phyloP scores from a whole-genome alignment of 2,797 vertebrate species.

The Carduelis carduelis region DNA sequence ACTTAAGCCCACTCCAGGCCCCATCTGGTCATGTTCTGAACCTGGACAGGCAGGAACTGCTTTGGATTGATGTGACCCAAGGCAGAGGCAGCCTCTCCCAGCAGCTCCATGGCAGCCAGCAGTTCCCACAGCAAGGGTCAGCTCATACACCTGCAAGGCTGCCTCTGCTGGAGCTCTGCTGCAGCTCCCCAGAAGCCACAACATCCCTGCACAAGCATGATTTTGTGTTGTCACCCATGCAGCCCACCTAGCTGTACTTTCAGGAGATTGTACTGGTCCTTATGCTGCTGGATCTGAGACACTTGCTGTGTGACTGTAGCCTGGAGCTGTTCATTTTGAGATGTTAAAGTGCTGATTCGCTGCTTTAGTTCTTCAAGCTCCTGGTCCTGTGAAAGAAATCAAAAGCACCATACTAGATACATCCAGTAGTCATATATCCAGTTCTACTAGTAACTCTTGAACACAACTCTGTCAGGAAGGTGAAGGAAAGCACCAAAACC shows the following conservation, averaged over 20 bases:
- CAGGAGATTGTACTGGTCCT: conserved; percentile 97
- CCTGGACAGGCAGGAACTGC: background rate
- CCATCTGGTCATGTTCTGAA: background rate
- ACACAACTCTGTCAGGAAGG: background rate
- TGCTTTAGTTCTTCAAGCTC: conserved; percentile 93
- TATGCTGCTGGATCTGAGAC: conserved; percentile 96
- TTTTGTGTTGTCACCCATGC: background rate
- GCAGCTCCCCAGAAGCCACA: background rate
- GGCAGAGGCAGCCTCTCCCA: background rate
- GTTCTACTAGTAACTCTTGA: background rate
- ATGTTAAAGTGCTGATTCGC: conserved; percentile 77
- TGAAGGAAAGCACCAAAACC: background rate
- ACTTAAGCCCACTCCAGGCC: background rate
- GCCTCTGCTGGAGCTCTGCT: background rate
- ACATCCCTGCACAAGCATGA: background rate
- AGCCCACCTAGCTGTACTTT: conserved; percentile 91
- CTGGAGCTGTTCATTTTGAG: conserved; percentile 89
- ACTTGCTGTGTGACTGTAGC: conserved; percentile 85
- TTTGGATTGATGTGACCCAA: background rate
- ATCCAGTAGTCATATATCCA: background rate
- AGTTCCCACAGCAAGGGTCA: background rate
- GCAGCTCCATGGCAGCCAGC: background rate
- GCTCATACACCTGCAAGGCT: background rate
- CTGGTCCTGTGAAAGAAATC: conserved; percentile 79
- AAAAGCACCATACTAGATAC: background rate